Conservation (phyloP, 1,140 invertebrate species). For the Achroia grisella region DNA sequence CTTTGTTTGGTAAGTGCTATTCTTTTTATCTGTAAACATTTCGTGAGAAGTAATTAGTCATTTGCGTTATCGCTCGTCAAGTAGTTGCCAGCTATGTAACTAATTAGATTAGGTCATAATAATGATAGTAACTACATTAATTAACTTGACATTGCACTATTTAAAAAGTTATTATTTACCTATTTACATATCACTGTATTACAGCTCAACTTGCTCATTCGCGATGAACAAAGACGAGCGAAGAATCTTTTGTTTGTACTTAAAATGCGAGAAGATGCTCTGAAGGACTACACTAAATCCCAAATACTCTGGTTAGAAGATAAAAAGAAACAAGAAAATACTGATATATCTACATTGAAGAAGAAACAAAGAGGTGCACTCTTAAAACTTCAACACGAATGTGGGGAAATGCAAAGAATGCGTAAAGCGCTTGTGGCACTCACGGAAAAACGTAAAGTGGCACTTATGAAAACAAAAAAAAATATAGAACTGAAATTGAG, state of each 20-base stretch:
- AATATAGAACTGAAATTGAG: constrained; percentile 57
- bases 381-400: constrained; percentile 61
- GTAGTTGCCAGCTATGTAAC: not conserved
- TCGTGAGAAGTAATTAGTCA: constrained; percentile 1
- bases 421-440: constrained; percentile 53
- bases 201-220: constrained; percentile 66
- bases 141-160: not conserved
- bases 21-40: constrained; percentile 49
- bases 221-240: constrained; percentile 62
- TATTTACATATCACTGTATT: constrained; percentile 9
- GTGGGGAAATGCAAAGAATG: constrained; percentile 68
- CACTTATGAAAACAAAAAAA: constrained; percentile 61
- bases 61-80: constrained; percentile 1
- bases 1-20: constrained; percentile 67
- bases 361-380: constrained; percentile 66
- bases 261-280: constrained; percentile 66
- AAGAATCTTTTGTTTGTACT: constrained; percentile 59
- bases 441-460: constrained; percentile 56
- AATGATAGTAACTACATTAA: not conserved
- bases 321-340: constrained; percentile 62
- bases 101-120: not conserved
- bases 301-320: constrained; percentile 65
- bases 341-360: constrained; percentile 57
- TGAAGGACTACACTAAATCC: constrained; percentile 62
- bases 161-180: too few species aligned